phyloP scores from a whole-genome alignment of 1,140 invertebrate species.

The Sitobion miscanthi region DNA sequence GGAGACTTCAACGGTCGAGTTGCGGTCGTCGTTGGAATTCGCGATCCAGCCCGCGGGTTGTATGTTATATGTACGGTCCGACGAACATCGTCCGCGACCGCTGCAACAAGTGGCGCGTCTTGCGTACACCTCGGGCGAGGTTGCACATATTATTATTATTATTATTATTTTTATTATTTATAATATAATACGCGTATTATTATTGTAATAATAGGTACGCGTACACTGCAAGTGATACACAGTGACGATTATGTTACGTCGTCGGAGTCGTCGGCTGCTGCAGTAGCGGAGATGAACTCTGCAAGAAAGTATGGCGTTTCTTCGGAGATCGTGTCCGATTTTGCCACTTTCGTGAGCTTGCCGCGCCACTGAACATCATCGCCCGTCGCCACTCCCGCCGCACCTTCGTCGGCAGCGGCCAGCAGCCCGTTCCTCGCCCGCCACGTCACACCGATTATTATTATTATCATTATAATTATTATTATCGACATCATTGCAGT shows the following conservation, averaged over 20 bases:
- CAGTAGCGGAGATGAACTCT: neutral
- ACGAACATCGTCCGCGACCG: neutral
- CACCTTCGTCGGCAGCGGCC: neutral
- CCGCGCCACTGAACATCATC: neutral
- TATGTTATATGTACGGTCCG: neutral
- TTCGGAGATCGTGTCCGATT: neutral
- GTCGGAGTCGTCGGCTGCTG: neutral
- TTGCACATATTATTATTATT: neutral
- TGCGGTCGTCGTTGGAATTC: slow-evolving; percentile 4
- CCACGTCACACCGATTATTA: neutral
- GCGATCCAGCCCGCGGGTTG: neutral
- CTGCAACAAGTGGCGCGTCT: neutral
- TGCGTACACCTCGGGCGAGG: neutral
- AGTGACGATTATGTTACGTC: neutral
- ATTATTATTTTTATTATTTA: neutral
- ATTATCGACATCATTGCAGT: neutral
- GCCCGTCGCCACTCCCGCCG: neutral
- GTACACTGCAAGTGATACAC: neutral
- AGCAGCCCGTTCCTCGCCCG: too few species aligned
- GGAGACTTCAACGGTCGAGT: neutral
- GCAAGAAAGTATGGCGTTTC: neutral
- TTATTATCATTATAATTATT: neutral
- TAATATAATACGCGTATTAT: neutral
- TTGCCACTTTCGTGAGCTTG: slow-evolving; percentile 32
- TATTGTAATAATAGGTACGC: neutral